phyloP scores from a whole-genome alignment of 2,113 vertebrate species.

The Argyrosomus japonicus region DNA sequence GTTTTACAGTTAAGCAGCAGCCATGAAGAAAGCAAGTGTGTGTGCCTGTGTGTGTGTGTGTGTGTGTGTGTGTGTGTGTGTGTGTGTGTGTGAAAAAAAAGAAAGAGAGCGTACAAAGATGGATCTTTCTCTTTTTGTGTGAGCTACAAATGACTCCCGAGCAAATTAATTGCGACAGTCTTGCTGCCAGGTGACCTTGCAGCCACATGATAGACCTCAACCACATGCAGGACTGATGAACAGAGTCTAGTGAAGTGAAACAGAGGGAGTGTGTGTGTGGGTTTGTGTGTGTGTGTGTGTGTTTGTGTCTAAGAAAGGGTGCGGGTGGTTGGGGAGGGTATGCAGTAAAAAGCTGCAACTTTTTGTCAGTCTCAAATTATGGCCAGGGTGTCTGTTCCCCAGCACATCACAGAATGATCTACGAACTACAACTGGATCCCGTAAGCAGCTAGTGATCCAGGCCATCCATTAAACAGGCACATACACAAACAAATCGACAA shows the following conservation, averaged over 20 bases:
- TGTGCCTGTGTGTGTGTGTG: background rate
- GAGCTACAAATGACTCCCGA: conserved; percentile 15
- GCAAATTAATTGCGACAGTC: conserved; percentile 59
- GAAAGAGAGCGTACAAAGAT: conserved; percentile 13
- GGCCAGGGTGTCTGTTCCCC: conserved; percentile 56
- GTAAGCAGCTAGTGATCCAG: conserved; percentile 50
- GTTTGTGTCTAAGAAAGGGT: background rate
- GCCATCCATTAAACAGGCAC: conserved; percentile 33
- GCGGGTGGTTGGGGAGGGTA: background rate
- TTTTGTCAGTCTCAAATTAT: conserved; percentile 68
- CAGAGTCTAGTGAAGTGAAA: conserved; percentile 5
- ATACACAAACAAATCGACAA: conserved; percentile 41
- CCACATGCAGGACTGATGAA: conserved; percentile 11
- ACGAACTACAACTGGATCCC: conserved; percentile 48
- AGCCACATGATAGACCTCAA: conserved; percentile 37
- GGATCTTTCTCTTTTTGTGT: conserved; percentile 9
- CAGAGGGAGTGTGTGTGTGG: background rate
- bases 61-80: background rate
- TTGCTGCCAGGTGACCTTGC: conserved; percentile 69
- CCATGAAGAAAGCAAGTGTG: conserved; percentile 36
- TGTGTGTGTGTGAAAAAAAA: conserved; percentile 32
- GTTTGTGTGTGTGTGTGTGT: conserved; percentile 20
- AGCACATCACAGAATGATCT: conserved; percentile 55
- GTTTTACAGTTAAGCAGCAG: conserved; percentile 61
- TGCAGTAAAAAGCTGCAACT: conserved; percentile 46